Conservation (phyloP, 2,888 invertebrate species). For the Volucella inflata region DNA sequence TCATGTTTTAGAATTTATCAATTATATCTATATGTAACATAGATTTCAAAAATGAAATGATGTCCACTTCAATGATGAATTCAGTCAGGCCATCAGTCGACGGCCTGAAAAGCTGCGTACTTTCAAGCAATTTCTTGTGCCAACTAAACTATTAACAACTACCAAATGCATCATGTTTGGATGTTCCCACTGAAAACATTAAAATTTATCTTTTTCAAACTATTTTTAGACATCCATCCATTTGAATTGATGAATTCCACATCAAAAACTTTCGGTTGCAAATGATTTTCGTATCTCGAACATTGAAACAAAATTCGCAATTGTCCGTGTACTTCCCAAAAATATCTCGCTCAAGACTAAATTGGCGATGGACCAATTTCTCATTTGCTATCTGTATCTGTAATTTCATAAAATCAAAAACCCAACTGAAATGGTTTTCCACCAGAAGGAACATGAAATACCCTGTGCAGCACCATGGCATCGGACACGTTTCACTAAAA, state of each 20-base stretch:
- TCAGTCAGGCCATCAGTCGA: no score
- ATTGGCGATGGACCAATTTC: conserved; percentile 47
- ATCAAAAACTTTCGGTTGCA: no score
- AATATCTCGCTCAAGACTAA: conserved; percentile 22
- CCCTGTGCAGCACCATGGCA: conserved; percentile 27
- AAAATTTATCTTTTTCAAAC: no score
- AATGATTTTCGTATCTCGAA: no score
- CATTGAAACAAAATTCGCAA: background rate
- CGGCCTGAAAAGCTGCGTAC: no score
- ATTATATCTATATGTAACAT: no score
- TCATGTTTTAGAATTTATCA: no score
- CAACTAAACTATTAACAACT: background rate
- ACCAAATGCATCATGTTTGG: no score
- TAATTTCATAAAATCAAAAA: conserved; percentile 16
- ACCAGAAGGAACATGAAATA: conserved; percentile 5
- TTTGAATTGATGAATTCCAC: no score
- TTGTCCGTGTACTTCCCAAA: conserved; percentile 13
- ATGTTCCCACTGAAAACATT: no score
- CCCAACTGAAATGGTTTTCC: conserved; percentile 14
- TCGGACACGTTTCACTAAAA: conserved; percentile 48
- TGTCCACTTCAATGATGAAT: background rate
- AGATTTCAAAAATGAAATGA: background rate
- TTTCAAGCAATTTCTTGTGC: background rate
- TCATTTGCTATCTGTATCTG: conserved; percentile 17
- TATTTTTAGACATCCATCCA: no score